These are phyloP conservation scores for Copidosoma aretas DNA, from an alignment of 2,888 invertebrate genomes.

Conservation along the genomic window DNA sequence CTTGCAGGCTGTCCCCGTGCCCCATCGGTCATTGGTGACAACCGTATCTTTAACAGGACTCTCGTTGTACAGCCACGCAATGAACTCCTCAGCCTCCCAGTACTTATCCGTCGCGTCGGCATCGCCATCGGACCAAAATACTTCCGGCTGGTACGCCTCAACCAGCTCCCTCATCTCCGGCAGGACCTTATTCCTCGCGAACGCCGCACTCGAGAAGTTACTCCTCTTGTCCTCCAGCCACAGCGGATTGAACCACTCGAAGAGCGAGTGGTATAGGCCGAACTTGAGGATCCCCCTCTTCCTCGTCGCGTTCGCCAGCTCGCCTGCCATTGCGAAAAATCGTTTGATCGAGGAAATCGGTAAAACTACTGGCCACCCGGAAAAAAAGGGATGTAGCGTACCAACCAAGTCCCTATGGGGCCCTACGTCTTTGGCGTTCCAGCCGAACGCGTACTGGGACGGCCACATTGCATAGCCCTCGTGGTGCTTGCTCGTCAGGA, in stretches of 20 bases:
- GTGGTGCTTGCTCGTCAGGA: constrained; percentile 71
- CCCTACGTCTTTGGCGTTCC: constrained; percentile 70
- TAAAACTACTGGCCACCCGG: not conserved
- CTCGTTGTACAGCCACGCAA: constrained; percentile 93
- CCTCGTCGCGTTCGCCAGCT: constrained; percentile 74
- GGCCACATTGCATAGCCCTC: constrained; percentile 72
- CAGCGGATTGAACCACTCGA: constrained; percentile 87
- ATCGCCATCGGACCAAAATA: constrained; percentile 94
- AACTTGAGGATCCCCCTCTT: constrained; percentile 71
- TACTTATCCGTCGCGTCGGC: constrained; percentile 86
- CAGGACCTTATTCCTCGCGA: constrained; percentile 73
- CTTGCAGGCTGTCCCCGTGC: constrained; percentile 75
- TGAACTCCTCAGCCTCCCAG: constrained; percentile 83
- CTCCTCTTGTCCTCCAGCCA: constrained; percentile 74
- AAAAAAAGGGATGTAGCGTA: no score
- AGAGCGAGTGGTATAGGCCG: constrained; percentile 85
- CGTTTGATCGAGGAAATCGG: not conserved
- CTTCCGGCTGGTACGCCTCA: constrained; percentile 73
- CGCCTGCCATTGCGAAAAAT: constrained; percentile 60
- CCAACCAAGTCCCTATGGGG: constrained; percentile 74
- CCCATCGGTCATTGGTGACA: constrained; percentile 96
- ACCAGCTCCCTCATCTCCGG: constrained; percentile 84
- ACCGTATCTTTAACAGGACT: constrained; percentile 88
- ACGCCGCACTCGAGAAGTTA: constrained; percentile 70
- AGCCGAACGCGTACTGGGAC: constrained; percentile 70